Percentiles rank a stretch among this genome's conserved stretches.
phyloP scores from a whole-genome alignment of 92 coral and sea anemone species.

The Phenganax marumi region DNA sequence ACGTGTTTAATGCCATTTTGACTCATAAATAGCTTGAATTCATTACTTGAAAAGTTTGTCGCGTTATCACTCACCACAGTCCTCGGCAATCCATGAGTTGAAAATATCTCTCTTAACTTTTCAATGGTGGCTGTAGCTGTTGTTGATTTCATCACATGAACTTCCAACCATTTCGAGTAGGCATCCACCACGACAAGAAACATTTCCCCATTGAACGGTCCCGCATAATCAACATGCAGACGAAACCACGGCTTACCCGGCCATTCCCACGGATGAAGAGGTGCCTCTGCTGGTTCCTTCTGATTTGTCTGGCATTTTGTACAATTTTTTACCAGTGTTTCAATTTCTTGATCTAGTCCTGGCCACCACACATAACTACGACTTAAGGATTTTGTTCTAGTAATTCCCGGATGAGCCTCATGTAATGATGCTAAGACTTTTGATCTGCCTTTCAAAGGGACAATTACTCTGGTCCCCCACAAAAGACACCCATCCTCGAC shows the following conservation, averaged over 20 bases:
- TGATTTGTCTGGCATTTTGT: constrained; percentile 57
- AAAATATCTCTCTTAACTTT: no score
- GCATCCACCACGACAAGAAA: constrained; percentile 55
- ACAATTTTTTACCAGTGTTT: constrained; percentile 50
- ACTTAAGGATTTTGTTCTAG: constrained; percentile 56
- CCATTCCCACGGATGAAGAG: constrained; percentile 58
- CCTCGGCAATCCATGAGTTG: constrained; percentile 53
- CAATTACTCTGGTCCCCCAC: constrained; percentile 29
- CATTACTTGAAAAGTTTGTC: no score
- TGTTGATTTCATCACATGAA: constrained; percentile 52
- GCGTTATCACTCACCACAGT: no score
- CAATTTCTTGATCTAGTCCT: constrained; percentile 53
- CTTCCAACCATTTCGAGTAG: no score
- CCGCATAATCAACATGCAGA: constrained; percentile 57
- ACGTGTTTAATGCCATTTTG: constrained; percentile 59
- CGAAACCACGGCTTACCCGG: constrained; percentile 53
- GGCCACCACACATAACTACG: constrained; percentile 62
- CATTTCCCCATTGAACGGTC: constrained; percentile 51
- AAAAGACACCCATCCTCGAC: constrained; percentile 65
- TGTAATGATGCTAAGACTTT: constrained; percentile 50
- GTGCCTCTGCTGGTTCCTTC: constrained; percentile 52
- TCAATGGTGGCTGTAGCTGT: constrained; percentile 56
- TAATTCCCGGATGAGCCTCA: constrained; percentile 56
- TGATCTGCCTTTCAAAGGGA: constrained; percentile 53
- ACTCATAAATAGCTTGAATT: constrained; percentile 46